Percentiles rank a stretch among this genome's conserved stretches.
Conservation (phyloP, 2,888 invertebrate genomes). For the Ophioninae sp. region DNA sequence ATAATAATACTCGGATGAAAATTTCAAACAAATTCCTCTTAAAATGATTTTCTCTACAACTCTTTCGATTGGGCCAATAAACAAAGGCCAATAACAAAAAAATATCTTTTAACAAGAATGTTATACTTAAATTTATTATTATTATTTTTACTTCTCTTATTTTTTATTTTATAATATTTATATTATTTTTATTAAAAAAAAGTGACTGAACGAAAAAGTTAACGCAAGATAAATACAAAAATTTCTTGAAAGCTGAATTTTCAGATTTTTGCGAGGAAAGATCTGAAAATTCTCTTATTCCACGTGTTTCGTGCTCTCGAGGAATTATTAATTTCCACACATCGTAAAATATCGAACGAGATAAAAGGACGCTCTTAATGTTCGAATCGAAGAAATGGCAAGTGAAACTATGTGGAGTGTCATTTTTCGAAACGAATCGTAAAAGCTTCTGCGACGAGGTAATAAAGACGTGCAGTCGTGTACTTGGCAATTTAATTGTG, state of each 20-base stretch:
- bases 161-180: too few relatives aligned
- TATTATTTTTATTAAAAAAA: background rate
- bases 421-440: constrained; percentile 33
- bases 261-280: constrained; percentile 23
- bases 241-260: background rate
- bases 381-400: constrained; percentile 4
- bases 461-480: constrained; percentile 8
- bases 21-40: too few relatives aligned
- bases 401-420: constrained; percentile 15
- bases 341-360: constrained; percentile 29
- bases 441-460: constrained; percentile 9
- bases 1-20: too few relatives aligned
- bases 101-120: too few relatives aligned
- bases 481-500: constrained; percentile 28
- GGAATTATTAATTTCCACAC: constrained; percentile 35
- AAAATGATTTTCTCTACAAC: too few relatives aligned
- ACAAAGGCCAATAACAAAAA: too few relatives aligned
- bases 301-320: constrained; percentile 5
- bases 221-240: background rate
- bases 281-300: too few relatives aligned
- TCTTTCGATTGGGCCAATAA: too few relatives aligned
- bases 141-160: too few relatives aligned
- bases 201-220: background rate
- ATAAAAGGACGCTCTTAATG: background rate
- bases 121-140: too few relatives aligned